phyloP scores from a whole-genome alignment of 1,140 invertebrate genomes.

The Zaprionus ghesquierei region DNA sequence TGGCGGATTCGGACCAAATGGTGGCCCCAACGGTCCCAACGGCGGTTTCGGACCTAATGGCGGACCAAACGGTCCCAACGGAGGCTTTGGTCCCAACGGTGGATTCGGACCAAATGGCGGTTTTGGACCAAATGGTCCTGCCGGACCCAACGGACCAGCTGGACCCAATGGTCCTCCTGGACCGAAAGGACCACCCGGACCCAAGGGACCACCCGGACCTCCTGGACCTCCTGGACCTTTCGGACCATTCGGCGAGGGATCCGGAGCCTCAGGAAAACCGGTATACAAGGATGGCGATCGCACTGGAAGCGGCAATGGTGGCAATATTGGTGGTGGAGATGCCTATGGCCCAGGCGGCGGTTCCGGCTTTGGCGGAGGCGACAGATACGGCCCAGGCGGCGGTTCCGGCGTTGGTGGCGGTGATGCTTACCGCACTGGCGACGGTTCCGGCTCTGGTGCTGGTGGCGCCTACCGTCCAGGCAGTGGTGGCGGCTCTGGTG shows the following conservation, averaged over 20 bases:
- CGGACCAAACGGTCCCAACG: conserved; percentile 61
- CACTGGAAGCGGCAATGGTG: conserved; percentile 40
- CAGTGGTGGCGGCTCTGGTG: conserved; percentile 17
- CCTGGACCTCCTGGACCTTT: conserved; percentile 61
- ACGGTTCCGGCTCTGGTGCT: conserved; percentile 4
- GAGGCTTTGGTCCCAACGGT: conserved; percentile 54
- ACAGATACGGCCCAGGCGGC: conserved; percentile 16
- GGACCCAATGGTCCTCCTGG: conserved; percentile 63
- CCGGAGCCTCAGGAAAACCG: conserved; percentile 79
- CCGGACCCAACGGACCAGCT: conserved; percentile 53
- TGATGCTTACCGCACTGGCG: conserved; percentile 19
- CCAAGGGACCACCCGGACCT: conserved; percentile 62
- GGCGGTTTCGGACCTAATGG: conserved; percentile 60
- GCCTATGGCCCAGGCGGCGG: conserved; percentile 22
- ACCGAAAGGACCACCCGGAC: conserved; percentile 55
- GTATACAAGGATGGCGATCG: conserved; percentile 59
- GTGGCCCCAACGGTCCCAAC: conserved; percentile 61
- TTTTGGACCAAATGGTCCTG: conserved; percentile 60
- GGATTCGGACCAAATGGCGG: conserved; percentile 58
- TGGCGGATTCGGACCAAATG: conserved; percentile 42
- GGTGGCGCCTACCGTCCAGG: conserved; percentile 8
- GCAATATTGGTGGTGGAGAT: conserved; percentile 30
- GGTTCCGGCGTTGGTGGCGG: conserved; percentile 49
- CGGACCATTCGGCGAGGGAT: conserved; percentile 56
- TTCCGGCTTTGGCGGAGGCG: conserved; percentile 22